Base-by-base conservation (phyloP, 2,888 invertebrate species). In the Gonocerus acuteangulatus region DNA sequence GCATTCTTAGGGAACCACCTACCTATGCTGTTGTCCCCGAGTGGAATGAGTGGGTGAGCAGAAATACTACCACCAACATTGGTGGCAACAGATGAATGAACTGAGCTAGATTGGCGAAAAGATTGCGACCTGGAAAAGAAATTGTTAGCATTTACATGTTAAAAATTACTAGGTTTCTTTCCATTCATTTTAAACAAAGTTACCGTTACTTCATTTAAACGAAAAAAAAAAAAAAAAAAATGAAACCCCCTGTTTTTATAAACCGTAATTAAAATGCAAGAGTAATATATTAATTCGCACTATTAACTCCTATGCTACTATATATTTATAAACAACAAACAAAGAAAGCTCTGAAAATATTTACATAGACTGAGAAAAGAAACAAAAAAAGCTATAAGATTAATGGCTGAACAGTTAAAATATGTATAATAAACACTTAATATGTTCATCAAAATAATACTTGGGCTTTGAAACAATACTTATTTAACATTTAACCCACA, bases 11-110 rank as follows among this genome's bases (percentile, higher is more conserved):
- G 48, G 1, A 21, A 32, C 22, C 34, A 78, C 78, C 73, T 78
- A 79, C 79, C 78, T 72, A 77, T 70, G 62, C 71, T 70, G 67
- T 69, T 71, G 65, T 72, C 71, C 48, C 71, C 89, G 80, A 91
- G 86, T 79, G 91, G 91, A 83, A 91, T 87, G 83, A 91, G 85
- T 79, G 90, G 90, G 81, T 90, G 90, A 79, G 90, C 90, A 80
- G 90, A 90, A 82, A 90, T 85, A 84, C 88, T 89, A 82, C 86
- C 83, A 82, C 86, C 86, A 80, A 85, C 85, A 80, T 83, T 78
- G 79, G 82, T 82, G 78, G 78, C 79, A 73, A 81, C 81, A 77
- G 82, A 81, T 75, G 81, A 80, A 76, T 81, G 80, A 77, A 83
- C 84, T 77, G 84, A 84, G 77, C 82, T 82, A 77, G 82, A 80